These are phyloP conservation scores for Cavia aperea DNA, from an alignment of 2,113 vertebrate species.

Conservation along the genomic window DNA sequence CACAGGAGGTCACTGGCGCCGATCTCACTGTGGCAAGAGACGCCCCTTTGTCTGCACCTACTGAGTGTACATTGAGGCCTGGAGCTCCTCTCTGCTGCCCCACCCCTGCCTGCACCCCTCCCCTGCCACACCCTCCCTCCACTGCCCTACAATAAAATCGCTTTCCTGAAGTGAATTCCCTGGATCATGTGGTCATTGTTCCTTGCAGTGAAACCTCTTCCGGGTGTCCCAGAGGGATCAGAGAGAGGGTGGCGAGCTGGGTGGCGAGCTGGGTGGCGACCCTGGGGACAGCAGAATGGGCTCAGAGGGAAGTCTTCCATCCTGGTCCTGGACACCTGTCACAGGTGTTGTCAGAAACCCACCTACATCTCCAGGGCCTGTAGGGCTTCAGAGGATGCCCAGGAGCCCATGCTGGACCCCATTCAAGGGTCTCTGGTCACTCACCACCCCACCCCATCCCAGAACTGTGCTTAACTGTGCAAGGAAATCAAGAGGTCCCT, in stretches of 20 bases:
- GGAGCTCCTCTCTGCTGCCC: background rate
- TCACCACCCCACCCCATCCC: too few species aligned
- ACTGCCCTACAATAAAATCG: background rate
- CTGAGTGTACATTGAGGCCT: background rate
- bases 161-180: background rate
- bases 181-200: background rate
- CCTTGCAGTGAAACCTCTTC: too few species aligned
- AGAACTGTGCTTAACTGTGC: background rate
- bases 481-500: background rate
- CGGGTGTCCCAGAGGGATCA: background rate
- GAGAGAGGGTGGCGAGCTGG: background rate
- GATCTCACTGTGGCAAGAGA: accelerated
- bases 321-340: background rate
- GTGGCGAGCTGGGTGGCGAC: background rate
- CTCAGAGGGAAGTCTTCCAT: too few species aligned
- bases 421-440: background rate
- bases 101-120: too few species aligned
- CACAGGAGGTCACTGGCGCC: slow-evolving; percentile 12
- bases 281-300: background rate
- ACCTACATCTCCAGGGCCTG: background rate
- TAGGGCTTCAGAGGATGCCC: background rate
- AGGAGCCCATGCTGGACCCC: background rate
- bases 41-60: slow-evolving; percentile 26
- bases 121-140: too few species aligned
- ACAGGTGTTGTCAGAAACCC: background rate